Base-by-base conservation (phyloP, 2,797 vertebrate genomes). In the Microctenopoma steveboyesi region DNA sequence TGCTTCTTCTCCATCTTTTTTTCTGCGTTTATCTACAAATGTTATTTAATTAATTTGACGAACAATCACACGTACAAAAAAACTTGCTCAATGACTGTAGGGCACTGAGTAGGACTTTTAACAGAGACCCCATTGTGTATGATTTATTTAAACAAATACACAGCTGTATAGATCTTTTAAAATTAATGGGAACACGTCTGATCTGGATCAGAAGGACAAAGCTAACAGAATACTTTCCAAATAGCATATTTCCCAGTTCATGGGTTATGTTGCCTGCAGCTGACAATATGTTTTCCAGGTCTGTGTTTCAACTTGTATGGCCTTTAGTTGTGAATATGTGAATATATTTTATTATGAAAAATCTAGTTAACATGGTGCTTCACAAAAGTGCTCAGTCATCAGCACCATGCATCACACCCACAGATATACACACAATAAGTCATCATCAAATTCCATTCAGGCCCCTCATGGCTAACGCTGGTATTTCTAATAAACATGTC, bases 401-500 rank as follows among this genome's bases (percentile, higher is more conserved):
- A 53, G 6, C 37, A 51, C 7, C 0, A 39, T 67, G 54, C 15
- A 5, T 42, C 43, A 62, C 51, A 27, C 40, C 30, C 45, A 42
- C 3, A 53, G 50, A 64, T 22, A 58, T 47, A 40, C 56, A 72
- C 59, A 60, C 51, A 74, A 75, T 75, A 84, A 72, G 35, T 66
- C 48, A 60, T 74, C 27, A 69, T 57, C 28, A 72, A 50, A 81
- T 84, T 74, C 64, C 67, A 77, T 61, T 71, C 37, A 61, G 54
- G 42, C 55, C 18, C 74, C 74, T 71, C 72, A 49, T 71, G 57
- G 63, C 76, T 86, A 84, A 64, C 50, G 6, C 71, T 79, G 58
- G 43, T 63, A 63, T 67, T 79, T 81, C 75, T 82, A 75, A 79
- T 81, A 85, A 86, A 82, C 65, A 77, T 66, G 72, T 82, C 68